Evolutionary conservation across 2,888 invertebrate species (phyloP).

Genomic region (Neoascia interrupta): DNA sequence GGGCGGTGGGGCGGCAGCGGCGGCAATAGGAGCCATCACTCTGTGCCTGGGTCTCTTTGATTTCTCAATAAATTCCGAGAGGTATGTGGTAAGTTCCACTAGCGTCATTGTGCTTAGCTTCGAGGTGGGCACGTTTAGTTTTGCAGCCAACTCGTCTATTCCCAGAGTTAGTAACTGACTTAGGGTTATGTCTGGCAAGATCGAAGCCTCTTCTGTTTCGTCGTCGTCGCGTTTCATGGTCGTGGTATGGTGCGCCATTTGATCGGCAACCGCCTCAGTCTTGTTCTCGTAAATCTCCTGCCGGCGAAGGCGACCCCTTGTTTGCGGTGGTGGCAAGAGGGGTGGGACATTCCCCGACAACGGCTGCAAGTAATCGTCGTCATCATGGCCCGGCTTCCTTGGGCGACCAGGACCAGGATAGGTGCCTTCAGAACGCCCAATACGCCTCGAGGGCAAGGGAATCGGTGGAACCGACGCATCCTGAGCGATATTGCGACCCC

Average conservation of each 20-base stretch:
- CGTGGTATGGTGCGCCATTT: constrained; percentile 53
- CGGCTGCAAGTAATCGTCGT: constrained; percentile 87
- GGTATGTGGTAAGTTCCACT: constrained; percentile 90
- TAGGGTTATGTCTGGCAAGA: constrained; percentile 86
- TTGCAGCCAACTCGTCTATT: constrained; percentile 88
- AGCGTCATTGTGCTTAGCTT: constrained; percentile 92
- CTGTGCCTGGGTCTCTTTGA: constrained; percentile 76
- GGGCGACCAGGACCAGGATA: constrained; percentile 80
- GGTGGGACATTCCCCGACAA: constrained; percentile 79
- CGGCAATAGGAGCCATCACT: neutral
- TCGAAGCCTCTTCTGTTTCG: constrained; percentile 64
- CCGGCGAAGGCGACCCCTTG: constrained; percentile 75
- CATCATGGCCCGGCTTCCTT: constrained; percentile 82
- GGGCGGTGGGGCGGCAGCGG: neutral
- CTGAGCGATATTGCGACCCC: constrained; percentile 52
- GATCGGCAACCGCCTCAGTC: constrained; percentile 73
- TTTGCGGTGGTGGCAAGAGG: constrained; percentile 81
- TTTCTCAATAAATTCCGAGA: constrained; percentile 83
- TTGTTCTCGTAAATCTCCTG: constrained; percentile 78
- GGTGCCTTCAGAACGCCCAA: constrained; percentile 80
- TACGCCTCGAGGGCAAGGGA: constrained; percentile 82
- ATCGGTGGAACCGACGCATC: constrained; percentile 81
- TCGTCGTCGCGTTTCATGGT: constrained; percentile 52
- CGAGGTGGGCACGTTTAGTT: constrained; percentile 87
- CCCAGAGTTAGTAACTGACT: constrained; percentile 90